Conservation (phyloP, 2,888 invertebrate genomes). For the Drosophila rubida region DNA sequence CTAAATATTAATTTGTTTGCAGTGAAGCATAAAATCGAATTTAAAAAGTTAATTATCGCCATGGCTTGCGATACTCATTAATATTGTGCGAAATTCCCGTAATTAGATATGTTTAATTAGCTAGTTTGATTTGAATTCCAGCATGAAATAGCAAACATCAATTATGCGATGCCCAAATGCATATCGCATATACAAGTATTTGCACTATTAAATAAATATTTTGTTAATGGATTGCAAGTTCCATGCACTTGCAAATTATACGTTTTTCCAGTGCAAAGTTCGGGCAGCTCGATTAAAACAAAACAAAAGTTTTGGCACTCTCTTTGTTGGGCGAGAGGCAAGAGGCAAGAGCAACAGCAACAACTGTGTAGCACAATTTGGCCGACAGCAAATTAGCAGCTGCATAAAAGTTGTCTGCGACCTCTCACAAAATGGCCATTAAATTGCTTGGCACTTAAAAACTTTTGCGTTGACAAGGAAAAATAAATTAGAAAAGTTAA, state of each 20-base stretch:
- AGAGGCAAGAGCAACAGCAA: no score
- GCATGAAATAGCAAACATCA: neutral
- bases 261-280: neutral
- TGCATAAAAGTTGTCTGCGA: slow-evolving; percentile 19
- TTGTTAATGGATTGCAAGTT: neutral
- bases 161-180: neutral
- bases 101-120: slow-evolving; percentile 7
- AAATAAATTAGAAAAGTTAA: slow-evolving; percentile 37
- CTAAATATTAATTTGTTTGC: neutral
- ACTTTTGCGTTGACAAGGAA: slow-evolving; percentile 30
- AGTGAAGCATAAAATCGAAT: slow-evolving; percentile 1
- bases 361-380: slow-evolving; percentile 7
- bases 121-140: neutral
- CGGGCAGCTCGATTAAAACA: slow-evolving; percentile 4
- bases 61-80: neutral
- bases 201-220: slow-evolving; percentile 2
- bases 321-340: neutral
- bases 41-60: slow-evolving; percentile 4
- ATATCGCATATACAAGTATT: neutral
- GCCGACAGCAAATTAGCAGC: slow-evolving; percentile 19
- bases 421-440: slow-evolving; percentile 24
- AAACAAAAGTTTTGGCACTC: slow-evolving; percentile 5
- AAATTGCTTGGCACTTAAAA: slow-evolving; percentile 33
- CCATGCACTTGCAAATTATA: neutral
- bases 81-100: neutral